Evolutionary conservation across 2,888 invertebrate species (phyloP).

Genomic region (Sipha maydis): DNA sequence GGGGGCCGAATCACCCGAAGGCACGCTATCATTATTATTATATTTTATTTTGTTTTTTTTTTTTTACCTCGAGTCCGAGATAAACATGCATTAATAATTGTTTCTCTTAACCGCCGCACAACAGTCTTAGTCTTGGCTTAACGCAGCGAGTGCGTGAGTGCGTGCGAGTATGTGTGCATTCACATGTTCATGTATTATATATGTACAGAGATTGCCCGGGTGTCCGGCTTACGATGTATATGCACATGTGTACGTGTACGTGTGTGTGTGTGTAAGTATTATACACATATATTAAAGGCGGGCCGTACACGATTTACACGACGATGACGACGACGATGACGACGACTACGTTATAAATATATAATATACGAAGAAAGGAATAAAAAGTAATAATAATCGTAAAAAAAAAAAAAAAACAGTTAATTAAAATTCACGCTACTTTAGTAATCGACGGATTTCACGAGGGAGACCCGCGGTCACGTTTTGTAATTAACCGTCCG

Average conservation of each 20-base stretch:
- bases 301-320: slow-evolving; percentile 49
- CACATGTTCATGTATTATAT: neutral
- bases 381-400: slow-evolving; percentile 44
- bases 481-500: slow-evolving; percentile 59
- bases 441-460: slow-evolving; percentile 47
- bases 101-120: neutral
- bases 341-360: slow-evolving; percentile 25
- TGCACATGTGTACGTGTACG: neutral
- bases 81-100: slow-evolving; percentile 47
- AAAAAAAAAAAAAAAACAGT: slow-evolving; percentile 30
- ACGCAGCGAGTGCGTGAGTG: neutral
- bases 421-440: slow-evolving; percentile 62
- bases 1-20: slow-evolving; percentile 46
- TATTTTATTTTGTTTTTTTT: neutral
- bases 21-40: slow-evolving; percentile 40
- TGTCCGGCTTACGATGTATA: slow-evolving; percentile 5
- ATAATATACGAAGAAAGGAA: slow-evolving; percentile 27
- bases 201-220: neutral
- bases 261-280: neutral
- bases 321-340: neutral
- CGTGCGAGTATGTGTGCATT: neutral
- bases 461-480: slow-evolving; percentile 41
- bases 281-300: slow-evolving; percentile 37
- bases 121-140: slow-evolving; percentile 1
- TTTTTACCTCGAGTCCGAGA: neutral